A percentile compares a stretch with the other conserved stretches of the same genome.
Evolutionary conservation across 2,797 vertebrate species (phyloP).

Genomic region (Myotis daubentonii): DNA sequence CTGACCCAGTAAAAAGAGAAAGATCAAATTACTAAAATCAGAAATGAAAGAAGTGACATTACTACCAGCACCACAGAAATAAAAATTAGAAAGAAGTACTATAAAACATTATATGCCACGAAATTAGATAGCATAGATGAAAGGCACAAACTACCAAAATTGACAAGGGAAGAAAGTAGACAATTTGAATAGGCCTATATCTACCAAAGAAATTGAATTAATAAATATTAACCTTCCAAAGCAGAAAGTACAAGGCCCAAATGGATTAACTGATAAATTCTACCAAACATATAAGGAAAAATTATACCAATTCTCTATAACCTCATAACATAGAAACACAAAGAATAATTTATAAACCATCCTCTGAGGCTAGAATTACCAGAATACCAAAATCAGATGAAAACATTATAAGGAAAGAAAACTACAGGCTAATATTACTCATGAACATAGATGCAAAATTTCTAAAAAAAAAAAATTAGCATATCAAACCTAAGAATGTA

Average conservation of each 20-base stretch:
- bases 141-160: not conserved
- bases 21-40: not conserved
- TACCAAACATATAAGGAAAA: not conserved
- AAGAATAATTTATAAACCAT: no score
- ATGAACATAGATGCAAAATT: not conserved
- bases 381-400: not conserved
- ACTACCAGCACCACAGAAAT: not conserved
- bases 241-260: no score
- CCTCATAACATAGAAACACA: no score
- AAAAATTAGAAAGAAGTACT: not conserved
- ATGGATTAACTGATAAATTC: not conserved
- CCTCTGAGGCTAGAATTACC: not conserved
- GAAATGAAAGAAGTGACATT: not conserved
- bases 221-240: not conserved
- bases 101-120: not conserved
- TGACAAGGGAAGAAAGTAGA: not conserved
- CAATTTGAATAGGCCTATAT: not conserved
- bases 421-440: not conserved
- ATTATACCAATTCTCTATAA: not conserved
- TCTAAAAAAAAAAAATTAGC: not conserved
- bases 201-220: not conserved
- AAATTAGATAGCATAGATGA: not conserved
- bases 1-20: not conserved
- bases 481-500: not conserved
- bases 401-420: not conserved